Base-by-base conservation (phyloP, 2,797 vertebrate genomes). In the Gobionotothen gibberifrons region DNA sequence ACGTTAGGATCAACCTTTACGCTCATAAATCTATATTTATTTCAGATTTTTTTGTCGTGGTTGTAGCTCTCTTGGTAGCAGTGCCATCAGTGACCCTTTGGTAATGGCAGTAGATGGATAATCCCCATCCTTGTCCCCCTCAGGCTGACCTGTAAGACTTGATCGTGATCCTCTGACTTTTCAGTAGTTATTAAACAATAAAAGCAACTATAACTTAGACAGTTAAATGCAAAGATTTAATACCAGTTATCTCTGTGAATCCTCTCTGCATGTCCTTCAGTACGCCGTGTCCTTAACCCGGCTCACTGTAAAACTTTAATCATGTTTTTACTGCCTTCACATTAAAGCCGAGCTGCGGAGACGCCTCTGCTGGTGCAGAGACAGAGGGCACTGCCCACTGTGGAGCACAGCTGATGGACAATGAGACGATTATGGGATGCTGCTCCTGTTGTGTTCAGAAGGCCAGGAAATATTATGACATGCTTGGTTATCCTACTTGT, bases 301-400 rank as follows among this genome's bases (percentile, higher is more conserved):
- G 48, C 21, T 43, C 42, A 4, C 21, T 47, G 32, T 65, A 32
- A 47, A 58, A 59, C 29, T 5, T 68, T 71, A 78, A 75, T 72
- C 49, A 26, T 17, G 9, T 26, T 72, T 78, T 69, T 70, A 70
- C 22, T 73, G 70, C 62, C 39, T 17, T 57, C 73, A 19, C 52
- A 72, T 71, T 72, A 72, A 76, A 70, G 49, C 9, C 3, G 16
- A 68, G 57, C 54, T 22, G 69, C 64, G 39, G 69, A 60, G 66
- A 53, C n/a, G 49, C 57, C 39, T 46, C 26, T 73, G 15, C 57
- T 72, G 75, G 26, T 67, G 58, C 57, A 53, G 29, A 74, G 76
- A 85, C 62, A 74, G 72, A 85, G 65, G 61, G 62, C 73, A 61
- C 73, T 69, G 73, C 74, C 69, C 73, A 17, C 13, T 65, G 39